Evolutionary conservation across 2,113 vertebrate genomes (phyloP).

Genomic region (Progne subis): DNA sequence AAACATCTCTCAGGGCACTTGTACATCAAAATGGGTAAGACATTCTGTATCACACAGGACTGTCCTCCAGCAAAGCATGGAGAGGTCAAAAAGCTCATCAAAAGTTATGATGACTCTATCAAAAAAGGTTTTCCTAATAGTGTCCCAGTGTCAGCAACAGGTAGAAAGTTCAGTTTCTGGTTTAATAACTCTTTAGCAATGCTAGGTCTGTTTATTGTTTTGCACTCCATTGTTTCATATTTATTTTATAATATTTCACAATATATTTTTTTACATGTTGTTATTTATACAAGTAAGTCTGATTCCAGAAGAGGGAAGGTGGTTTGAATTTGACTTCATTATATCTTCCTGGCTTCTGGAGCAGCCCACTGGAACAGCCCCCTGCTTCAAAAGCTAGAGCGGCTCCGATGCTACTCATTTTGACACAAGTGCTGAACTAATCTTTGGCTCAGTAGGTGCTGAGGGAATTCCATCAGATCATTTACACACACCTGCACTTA

Average conservation of each 20-base stretch:
- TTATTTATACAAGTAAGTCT: background rate
- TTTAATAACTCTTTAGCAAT: background rate
- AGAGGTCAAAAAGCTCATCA: background rate
- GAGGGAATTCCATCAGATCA: background rate
- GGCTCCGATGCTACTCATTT: background rate
- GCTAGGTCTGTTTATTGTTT: background rate
- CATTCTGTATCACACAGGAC: background rate
- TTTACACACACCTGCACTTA: constrained; percentile 11
- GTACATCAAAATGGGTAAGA: background rate
- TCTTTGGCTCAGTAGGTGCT: constrained; percentile 4
- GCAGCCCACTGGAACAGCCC: background rate
- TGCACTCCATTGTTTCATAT: background rate
- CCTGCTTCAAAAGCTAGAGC: background rate
- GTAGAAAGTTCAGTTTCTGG: background rate
- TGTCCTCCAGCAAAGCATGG: background rate
- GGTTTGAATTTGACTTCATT: background rate
- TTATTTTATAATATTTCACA: background rate
- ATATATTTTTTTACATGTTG: background rate
- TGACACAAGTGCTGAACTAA: background rate
- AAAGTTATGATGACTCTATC: background rate
- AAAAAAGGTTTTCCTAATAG: background rate
- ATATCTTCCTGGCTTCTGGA: background rate
- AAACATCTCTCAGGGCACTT: background rate
- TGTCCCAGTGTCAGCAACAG: background rate
- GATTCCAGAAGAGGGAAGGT: background rate